phyloP scores from a whole-genome alignment of 2,113 vertebrate species.

The Nothoprocta pentlandii region DNA sequence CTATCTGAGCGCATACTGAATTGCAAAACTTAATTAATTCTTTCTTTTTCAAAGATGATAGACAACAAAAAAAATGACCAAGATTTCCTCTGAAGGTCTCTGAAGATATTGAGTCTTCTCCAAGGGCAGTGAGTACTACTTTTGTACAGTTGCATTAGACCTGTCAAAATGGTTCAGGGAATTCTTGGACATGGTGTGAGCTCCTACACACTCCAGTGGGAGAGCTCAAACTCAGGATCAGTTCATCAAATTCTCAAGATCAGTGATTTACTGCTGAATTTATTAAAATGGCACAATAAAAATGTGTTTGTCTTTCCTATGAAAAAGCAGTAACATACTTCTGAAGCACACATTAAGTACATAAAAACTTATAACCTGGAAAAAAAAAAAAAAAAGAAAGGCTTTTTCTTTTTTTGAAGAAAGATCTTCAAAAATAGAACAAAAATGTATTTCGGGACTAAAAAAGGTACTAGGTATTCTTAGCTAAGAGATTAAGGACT shows the following conservation, averaged over 20 bases:
- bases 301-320: background rate
- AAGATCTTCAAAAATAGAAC: background rate
- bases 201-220: background rate
- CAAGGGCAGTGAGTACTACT: background rate
- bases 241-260: background rate
- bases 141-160: background rate
- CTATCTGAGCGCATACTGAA: no score
- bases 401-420: no score
- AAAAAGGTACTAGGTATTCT: background rate
- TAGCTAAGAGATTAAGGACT: background rate
- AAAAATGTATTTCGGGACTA: background rate
- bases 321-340: background rate
- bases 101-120: background rate
- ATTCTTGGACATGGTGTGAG: background rate
- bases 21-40: background rate
- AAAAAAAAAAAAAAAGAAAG: background rate
- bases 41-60: background rate
- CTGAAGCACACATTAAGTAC: background rate
- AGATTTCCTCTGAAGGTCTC: background rate
- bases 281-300: background rate
- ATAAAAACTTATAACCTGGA: background rate
- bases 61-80: background rate
- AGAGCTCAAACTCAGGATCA: background rate
- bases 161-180: background rate
- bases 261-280: background rate